Evolutionary conservation across 2,888 invertebrate species (phyloP), one percentile per base, ranked within the genome.

Genomic region (Melolontha melolontha): DNA sequence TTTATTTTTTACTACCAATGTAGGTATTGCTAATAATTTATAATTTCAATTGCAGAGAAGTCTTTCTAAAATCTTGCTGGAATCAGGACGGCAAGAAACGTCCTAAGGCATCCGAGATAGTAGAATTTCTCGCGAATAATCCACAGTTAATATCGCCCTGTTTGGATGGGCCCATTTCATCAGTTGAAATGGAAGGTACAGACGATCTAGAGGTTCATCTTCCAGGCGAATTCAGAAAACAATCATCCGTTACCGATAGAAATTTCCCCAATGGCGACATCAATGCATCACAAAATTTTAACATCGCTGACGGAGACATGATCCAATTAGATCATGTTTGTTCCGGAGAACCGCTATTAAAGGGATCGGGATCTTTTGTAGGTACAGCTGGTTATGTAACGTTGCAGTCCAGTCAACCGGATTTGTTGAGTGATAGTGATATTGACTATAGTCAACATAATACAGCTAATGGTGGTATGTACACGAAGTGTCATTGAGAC

Each of bases 31-130:
- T 10, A 22, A n/a, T n/a, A n/a, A 29, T 10, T 29, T 51, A 8
- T 7, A 27, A 42, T 42, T 51, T 66, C 29, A n/a, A 29, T 81
- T 83, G 12, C 86, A 93, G 93, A 74, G 90, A 90, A 80, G 88
- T 86, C 50, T 84, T 96, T 65, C 88, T 96, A 75, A 88, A 88
- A 77, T 89, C 91, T 29, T 96, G 96, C 81, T 95, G 96, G 94
- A 87, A 88, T 72, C 86, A 85, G 69, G 91, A 92, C 64, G 84
- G 88, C 34, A 87, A 88, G 70, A 87, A 88, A 75, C 89, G 96
- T 16, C 94, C 94, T 2, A 86, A 89, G 1, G 92, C 95, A 0
- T 87, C 89, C 0, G 92, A 92, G 82, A 90, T 96, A 68, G 92
- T 93, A 1, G 94, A 94, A 70, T 91, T 91, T 78, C 86, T 96